Conservation (phyloP, 2,888 invertebrate genomes). For the Argyra leucocephala region DNA sequence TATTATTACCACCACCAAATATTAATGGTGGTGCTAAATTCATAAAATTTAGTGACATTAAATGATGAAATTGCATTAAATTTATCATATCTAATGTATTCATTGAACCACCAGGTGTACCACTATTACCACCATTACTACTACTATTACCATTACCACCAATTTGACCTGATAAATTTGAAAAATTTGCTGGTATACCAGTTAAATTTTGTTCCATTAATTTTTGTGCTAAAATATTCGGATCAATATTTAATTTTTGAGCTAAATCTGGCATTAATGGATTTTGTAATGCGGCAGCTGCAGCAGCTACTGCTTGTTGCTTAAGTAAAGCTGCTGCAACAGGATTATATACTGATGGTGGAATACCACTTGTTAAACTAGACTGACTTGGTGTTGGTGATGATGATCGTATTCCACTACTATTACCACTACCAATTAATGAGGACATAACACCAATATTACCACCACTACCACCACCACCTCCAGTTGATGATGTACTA, state of each 20-base stretch:
- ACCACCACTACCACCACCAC: background rate
- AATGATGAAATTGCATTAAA: constrained; percentile 78
- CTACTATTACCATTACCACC: background rate
- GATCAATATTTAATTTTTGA: constrained; percentile 28
- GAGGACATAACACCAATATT: constrained; percentile 11
- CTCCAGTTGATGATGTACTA: background rate
- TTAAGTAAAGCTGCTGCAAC: constrained; percentile 32
- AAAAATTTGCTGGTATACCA: constrained; percentile 26
- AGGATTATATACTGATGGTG: constrained; percentile 37
- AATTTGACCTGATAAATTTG: constrained; percentile 28
- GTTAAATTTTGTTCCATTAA: constrained; percentile 30
- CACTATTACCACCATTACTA: constrained; percentile 29
- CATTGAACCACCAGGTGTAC: constrained; percentile 54
- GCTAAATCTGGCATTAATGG: constrained; percentile 22
- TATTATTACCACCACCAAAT: constrained; percentile 29
- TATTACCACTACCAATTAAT: constrained; percentile 12
- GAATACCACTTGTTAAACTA: constrained; percentile 35
- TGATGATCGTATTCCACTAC: constrained; percentile 26
- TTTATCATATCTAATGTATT: constrained; percentile 78
- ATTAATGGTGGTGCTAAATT: constrained; percentile 77
- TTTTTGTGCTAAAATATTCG: constrained; percentile 29
- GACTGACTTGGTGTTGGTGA: constrained; percentile 27
- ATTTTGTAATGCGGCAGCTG: constrained; percentile 26
- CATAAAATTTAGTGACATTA: constrained; percentile 89
- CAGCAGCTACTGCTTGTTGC: constrained; percentile 18